Evolutionary conservation across 2,113 vertebrate species (phyloP).

Genomic region (Plotosus lineatus): DNA sequence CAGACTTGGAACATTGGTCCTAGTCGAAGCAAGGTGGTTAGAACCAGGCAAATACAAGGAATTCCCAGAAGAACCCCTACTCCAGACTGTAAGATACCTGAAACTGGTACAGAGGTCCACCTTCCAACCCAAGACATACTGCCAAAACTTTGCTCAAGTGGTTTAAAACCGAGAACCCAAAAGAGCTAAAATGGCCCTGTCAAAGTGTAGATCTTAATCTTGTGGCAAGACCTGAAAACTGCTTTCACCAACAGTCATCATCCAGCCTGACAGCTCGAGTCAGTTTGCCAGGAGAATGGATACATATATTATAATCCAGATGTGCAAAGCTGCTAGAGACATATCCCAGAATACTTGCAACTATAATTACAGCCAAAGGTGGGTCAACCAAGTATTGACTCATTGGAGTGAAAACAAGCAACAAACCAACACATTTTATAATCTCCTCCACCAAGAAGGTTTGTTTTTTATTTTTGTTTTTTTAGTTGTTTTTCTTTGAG

Average conservation of each 20-base stretch:
- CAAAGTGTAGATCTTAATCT: background rate
- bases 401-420: background rate
- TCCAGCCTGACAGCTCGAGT: background rate
- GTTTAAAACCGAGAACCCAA: background rate
- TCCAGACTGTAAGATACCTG: background rate
- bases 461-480: too few species aligned
- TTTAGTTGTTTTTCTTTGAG: too few species aligned
- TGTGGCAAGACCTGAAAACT: constrained; percentile 4
- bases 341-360: background rate
- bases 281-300: background rate
- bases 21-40: background rate
- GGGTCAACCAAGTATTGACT: background rate
- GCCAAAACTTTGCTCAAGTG: constrained; percentile 4
- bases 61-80: background rate
- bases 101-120: background rate
- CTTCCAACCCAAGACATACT: background rate
- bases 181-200: background rate
- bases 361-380: background rate
- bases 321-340: background rate
- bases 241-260: background rate
- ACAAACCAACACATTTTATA: background rate
- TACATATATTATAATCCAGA: background rate
- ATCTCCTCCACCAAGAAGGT: too few species aligned
- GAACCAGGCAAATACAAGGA: background rate
- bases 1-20: background rate